phyloP scores from a whole-genome alignment of 1,140 invertebrate genomes.

The Diuraphis noxia region DNA sequence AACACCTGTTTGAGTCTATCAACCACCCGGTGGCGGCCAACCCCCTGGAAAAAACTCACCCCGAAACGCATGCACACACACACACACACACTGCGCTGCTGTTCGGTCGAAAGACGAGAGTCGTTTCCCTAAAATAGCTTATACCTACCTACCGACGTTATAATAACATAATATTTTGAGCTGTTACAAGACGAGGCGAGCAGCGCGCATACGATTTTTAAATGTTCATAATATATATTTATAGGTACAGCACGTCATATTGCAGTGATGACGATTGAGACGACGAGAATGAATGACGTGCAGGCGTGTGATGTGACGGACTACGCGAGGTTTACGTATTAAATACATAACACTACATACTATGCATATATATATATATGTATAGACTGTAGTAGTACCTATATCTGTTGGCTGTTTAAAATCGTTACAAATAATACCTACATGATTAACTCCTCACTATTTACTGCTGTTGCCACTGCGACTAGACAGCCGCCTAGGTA shows the following conservation, averaged over 20 bases:
- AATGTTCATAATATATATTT: constrained; percentile 2
- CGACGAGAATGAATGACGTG: not conserved
- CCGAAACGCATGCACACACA: not conserved
- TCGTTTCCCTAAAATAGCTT: constrained; percentile 7
- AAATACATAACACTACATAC: too few species aligned
- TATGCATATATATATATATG: too few species aligned
- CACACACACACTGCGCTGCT: too few species aligned
- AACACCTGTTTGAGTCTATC: constrained; percentile 18
- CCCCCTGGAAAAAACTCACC: not conserved
- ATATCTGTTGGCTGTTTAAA: not conserved
- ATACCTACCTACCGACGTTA: not conserved
- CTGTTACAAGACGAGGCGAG: not conserved
- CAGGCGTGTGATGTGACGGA: not conserved
- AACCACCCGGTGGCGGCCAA: constrained; percentile 8
- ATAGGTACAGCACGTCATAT: not conserved
- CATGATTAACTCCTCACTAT: not conserved
- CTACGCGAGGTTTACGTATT: not conserved
- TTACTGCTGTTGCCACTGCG: not conserved
- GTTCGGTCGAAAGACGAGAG: not conserved
- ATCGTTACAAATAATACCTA: not conserved
- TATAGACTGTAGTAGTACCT: too few species aligned
- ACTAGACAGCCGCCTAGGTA: not conserved
- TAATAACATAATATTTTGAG: not conserved
- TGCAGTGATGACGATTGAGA: not conserved
- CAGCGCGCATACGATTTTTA: not conserved